These are phyloP conservation scores for Fissipunctia ypsillon DNA, from an alignment of 2,888 invertebrate species.

Conservation along the genomic window DNA sequence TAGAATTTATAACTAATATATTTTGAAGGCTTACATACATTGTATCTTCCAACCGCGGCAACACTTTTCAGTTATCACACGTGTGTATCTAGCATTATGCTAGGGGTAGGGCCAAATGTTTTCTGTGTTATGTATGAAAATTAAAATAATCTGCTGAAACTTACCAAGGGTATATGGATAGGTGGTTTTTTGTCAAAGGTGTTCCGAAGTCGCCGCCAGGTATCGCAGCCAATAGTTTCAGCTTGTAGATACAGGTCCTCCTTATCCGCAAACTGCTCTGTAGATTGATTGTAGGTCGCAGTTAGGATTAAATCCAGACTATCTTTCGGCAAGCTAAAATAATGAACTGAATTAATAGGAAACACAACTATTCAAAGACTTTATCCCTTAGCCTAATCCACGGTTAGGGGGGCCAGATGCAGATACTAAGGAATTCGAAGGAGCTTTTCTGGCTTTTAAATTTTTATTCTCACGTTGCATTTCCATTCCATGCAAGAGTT, in stretches of 20 bases:
- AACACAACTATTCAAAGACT: not conserved
- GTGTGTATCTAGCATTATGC: not conserved
- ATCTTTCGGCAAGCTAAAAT: constrained; percentile 91
- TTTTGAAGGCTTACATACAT: not conserved
- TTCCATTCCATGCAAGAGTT: not conserved
- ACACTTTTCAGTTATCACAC: not conserved
- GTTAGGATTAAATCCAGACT: constrained; percentile 92
- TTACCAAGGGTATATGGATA: constrained; percentile 86
- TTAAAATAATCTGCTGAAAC: constrained; percentile 44
- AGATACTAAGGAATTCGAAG: not conserved
- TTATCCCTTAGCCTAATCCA: not conserved
- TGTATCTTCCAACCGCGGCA: not conserved
- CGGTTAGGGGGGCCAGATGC: not conserved
- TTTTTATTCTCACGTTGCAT: not conserved
- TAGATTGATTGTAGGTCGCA: constrained; percentile 92
- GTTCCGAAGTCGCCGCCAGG: constrained; percentile 93
- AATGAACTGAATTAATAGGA: not conserved
- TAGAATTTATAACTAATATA: not conserved
- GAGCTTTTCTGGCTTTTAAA: not conserved
- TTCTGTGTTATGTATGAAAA: not conserved
- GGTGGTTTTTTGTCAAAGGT: constrained; percentile 87
- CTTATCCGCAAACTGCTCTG: constrained; percentile 91
- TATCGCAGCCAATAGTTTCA: constrained; percentile 92
- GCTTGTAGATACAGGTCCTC: constrained; percentile 92
- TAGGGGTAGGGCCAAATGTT: not conserved